phyloP scores from a whole-genome alignment of 2,888 invertebrate genomes.

The Andricus curvator region DNA sequence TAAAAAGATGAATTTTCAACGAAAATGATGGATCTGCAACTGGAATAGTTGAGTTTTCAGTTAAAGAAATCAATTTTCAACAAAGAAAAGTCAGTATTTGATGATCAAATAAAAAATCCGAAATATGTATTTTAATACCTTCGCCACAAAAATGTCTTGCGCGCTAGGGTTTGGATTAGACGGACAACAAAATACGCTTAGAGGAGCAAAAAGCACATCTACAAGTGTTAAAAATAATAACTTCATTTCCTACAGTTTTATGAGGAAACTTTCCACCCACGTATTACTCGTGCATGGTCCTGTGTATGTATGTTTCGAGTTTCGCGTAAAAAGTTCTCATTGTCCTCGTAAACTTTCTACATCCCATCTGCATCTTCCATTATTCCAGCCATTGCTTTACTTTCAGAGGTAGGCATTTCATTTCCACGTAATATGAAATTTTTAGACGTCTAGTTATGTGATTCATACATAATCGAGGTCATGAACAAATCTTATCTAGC shows the following conservation, averaged over 20 bases:
- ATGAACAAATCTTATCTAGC: background rate
- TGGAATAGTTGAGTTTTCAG: too few species aligned
- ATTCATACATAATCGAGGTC: background rate
- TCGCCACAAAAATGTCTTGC: background rate
- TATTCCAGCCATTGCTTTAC: background rate
- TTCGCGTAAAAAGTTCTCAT: background rate
- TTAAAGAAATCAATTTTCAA: too few species aligned
- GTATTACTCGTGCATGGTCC: background rate
- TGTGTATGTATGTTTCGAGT: background rate
- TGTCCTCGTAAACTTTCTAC: background rate
- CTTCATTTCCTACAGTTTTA: background rate
- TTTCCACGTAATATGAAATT: background rate
- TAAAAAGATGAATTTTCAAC: too few species aligned
- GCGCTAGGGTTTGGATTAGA: background rate
- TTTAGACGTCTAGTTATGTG: background rate
- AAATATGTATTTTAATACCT: background rate
- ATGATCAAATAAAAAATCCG: too few species aligned
- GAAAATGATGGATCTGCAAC: too few species aligned
- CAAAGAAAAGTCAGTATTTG: too few species aligned
- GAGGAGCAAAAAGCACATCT: background rate
- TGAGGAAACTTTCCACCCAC: background rate
- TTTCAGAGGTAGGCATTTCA: background rate
- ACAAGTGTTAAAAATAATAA: constrained; percentile 1
- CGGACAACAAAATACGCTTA: background rate
- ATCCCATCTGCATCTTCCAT: background rate